These are phyloP conservation scores for Cordylochernes scorpioides DNA, from an alignment of 2,888 invertebrate genomes.

Conservation along the genomic window DNA sequence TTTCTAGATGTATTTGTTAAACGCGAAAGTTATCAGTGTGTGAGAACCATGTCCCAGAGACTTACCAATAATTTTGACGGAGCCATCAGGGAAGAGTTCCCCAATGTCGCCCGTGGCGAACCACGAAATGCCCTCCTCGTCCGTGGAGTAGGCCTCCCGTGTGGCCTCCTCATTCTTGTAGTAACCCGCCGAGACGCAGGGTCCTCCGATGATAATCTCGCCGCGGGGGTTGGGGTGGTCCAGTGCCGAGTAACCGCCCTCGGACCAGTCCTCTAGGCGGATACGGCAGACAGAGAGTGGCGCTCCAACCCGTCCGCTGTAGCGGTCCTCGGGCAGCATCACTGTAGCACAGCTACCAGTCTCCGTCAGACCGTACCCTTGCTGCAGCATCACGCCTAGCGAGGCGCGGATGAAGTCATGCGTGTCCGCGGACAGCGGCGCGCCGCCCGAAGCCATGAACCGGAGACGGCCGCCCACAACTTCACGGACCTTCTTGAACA, in stretches of 20 bases:
- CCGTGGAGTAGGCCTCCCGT: slow-evolving; percentile 61
- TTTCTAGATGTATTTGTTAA: too few relatives aligned
- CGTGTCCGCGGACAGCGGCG: slow-evolving; percentile 79
- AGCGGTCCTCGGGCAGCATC: too few relatives aligned
- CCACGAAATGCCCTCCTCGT: slow-evolving; percentile 52
- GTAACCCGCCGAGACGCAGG: slow-evolving; percentile 72
- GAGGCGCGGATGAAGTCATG: slow-evolving; percentile 77
- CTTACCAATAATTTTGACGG: slow-evolving; percentile 79
- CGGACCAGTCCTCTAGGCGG: slow-evolving; percentile 67
- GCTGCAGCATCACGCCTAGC: slow-evolving; percentile 61
- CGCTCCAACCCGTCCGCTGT: slow-evolving; percentile 71
- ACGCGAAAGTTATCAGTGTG: too few relatives aligned
- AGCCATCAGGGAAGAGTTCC: slow-evolving; percentile 71
- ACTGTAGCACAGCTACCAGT: slow-evolving; percentile 60
- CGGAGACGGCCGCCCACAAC: slow-evolving; percentile 69
- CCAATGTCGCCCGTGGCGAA: slow-evolving; percentile 94
- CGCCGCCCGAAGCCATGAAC: slow-evolving; percentile 71
- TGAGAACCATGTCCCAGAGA: too few relatives aligned
- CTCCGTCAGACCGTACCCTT: slow-evolving; percentile 92
- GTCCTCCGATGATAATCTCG: slow-evolving; percentile 60
- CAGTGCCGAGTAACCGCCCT: slow-evolving; percentile 48
- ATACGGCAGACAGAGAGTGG: slow-evolving; percentile 61
- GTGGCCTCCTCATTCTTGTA: slow-evolving; percentile 32
- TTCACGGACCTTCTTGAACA: slow-evolving; percentile 36
- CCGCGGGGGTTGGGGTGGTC: slow-evolving; percentile 62